These are phyloP conservation scores for Pseudorhombus dupliciocellatus DNA, from an alignment of 2,113 vertebrate species.

Conservation along the genomic window DNA sequence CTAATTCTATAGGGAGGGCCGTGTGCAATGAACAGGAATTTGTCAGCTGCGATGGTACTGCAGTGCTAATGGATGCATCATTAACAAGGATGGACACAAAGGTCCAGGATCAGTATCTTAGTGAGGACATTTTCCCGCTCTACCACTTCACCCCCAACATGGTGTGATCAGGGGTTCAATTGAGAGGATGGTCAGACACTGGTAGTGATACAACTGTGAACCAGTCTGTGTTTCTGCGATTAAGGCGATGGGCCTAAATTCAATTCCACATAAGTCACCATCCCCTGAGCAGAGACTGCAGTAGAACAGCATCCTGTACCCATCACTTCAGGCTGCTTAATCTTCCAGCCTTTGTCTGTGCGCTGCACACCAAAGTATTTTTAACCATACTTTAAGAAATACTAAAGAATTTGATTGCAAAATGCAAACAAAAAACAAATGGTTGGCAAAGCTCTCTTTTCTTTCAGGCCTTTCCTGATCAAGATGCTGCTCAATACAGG, in stretches of 20 bases:
- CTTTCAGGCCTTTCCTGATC: neutral
- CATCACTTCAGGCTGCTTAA: too few species aligned
- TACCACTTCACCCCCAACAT: too few species aligned
- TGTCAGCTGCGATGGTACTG: neutral
- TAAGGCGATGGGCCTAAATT: neutral
- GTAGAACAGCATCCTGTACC: too few species aligned
- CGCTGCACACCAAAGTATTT: too few species aligned
- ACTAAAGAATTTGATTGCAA: too few species aligned
- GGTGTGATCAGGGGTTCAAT: neutral
- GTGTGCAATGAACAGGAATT: neutral
- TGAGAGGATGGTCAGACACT: neutral
- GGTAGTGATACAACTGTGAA: neutral
- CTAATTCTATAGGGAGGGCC: neutral
- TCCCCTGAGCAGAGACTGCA: neutral
- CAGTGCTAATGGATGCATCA: neutral
- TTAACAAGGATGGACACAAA: neutral
- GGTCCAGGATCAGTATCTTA: too few species aligned
- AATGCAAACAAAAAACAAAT: too few species aligned
- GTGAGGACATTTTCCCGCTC: too few species aligned
- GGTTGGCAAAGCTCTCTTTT: too few species aligned
- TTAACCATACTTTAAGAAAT: too few species aligned
- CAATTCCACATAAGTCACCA: too few species aligned
- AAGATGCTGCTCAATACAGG: neutral
- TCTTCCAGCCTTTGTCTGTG: too few species aligned
- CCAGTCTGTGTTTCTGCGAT: neutral